Base-by-base conservation (phyloP, 2,888 invertebrate genomes). In the Amaurobius ferox region DNA sequence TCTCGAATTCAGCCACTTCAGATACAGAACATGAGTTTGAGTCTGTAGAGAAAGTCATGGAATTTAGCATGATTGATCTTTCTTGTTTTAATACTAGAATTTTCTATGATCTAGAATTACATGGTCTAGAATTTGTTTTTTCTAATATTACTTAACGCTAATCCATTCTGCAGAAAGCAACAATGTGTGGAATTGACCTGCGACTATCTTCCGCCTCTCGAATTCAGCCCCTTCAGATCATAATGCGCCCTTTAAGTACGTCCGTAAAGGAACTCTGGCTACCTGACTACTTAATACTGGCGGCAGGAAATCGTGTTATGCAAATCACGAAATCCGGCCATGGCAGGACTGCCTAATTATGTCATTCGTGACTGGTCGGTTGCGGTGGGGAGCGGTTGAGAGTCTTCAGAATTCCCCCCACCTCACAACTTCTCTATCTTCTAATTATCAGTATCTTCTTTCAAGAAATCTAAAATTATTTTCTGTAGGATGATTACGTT, bases 271-370 rank as follows among this genome's bases (percentile, higher is more conserved):
- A 40, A 76, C 19, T 11, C 44, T 62, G 40, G 19, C 70, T 81
- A 81, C 81, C 81, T 81, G 81, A 81, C 81, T 76, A 76, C 81
- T 81, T 81, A 81, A 81, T 81, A 76, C 64, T 74, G 76, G 68
- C 39, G 74, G 76, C 81, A 76, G 81, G 62, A 44, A 81, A 81
- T 81, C 81, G 64, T 81, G 81, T 81, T 81, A 81, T 81, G 81
- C 76, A 81, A 81, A 81, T 81, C 23, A 62, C 76, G 55, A 80
- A 76, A 81, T 76, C 74, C 62, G 35, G 70, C 68, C 62, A 81
- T 67, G 76, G 72, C 73, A 74, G 81, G 76, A 44, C 40, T 70
- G 64, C 76, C 81, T 81, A 81, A 81, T 81, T 81, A 81, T 76
- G 81, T 81, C 81, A 81, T 35, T 76, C 76, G 76, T 81, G 81